These are phyloP conservation scores for Rattus rattus DNA, from an alignment of 2,113 vertebrate species.

Conservation along the genomic window DNA sequence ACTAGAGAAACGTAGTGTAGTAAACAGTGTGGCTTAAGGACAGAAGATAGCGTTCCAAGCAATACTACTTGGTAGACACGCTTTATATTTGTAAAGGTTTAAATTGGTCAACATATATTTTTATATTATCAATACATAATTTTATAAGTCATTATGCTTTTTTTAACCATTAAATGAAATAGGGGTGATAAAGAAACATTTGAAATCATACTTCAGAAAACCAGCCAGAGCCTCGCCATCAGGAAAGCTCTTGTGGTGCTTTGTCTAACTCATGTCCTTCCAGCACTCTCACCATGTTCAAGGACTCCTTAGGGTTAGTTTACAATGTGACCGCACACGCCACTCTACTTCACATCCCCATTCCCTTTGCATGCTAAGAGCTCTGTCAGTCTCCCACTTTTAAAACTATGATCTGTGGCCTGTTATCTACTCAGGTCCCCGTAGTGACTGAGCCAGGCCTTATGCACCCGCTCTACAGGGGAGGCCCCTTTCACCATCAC, in stretches of 20 bases:
- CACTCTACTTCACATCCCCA: not conserved
- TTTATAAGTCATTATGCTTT: conserved; percentile 2
- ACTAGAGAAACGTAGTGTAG: not conserved
- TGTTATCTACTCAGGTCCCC: not conserved
- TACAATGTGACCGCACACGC: not conserved
- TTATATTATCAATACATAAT: not conserved
- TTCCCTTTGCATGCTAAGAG: not conserved
- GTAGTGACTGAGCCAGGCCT: not conserved
- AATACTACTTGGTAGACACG: not conserved
- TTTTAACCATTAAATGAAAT: not conserved
- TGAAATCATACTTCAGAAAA: conserved; percentile 29
- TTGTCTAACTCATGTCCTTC: not conserved
- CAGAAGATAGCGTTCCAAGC: not conserved
- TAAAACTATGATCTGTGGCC: not conserved
- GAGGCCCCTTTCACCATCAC: not conserved
- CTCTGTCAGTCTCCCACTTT: not conserved
- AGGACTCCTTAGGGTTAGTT: not conserved
- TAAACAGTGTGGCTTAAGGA: not conserved
- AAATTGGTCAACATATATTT: conserved; percentile 8
- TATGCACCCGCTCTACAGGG: not conserved
- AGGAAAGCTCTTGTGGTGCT: not conserved
- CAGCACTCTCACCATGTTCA: not conserved
- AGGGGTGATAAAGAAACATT: not conserved
- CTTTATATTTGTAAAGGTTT: conserved; percentile 46
- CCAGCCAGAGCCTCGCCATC: not conserved